Conservation (phyloP, 23 tunicate species). For the Diplosoma virens region DNA sequence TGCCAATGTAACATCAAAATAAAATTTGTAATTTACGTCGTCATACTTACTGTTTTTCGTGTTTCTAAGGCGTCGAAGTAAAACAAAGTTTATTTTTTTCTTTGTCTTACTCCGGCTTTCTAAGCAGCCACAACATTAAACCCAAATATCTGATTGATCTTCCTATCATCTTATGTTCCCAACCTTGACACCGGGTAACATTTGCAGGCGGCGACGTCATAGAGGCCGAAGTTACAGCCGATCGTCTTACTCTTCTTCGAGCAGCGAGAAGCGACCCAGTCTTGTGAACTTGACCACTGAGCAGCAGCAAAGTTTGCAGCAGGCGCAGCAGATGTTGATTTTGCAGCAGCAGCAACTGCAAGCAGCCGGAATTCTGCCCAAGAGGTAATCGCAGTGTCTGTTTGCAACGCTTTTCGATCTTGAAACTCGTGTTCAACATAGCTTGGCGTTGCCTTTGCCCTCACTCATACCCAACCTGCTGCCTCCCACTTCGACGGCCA, state of each 20-base stretch:
- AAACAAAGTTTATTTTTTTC: too few species aligned
- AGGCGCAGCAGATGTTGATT: conserved; percentile 69
- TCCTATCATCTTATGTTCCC: not conserved
- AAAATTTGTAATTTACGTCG: not conserved
- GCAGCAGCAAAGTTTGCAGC: conserved; percentile 79
- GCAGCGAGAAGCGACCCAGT: conserved; percentile 11
- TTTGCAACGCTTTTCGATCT: not conserved
- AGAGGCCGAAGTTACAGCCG: conserved; percentile 50
- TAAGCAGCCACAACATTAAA: too few species aligned
- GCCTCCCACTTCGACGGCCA: conserved; percentile 3
- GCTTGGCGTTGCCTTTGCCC: conserved; percentile 30
- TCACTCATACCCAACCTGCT: conserved; percentile 8
- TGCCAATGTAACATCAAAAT: not conserved
- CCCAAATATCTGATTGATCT: not conserved
- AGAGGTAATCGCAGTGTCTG: conserved; percentile 33
- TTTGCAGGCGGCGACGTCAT: conserved; percentile 36
- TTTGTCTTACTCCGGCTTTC: too few species aligned
- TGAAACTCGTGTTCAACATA: not conserved
- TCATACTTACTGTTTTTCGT: not conserved
- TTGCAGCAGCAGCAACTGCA: conserved; percentile 88
- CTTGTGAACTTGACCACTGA: conserved; percentile 55
- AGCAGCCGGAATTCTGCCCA: conserved; percentile 82
- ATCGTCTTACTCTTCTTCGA: conserved; percentile 42
- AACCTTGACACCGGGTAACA: too few species aligned
- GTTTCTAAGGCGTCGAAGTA: too few species aligned